Evolutionary conservation across 1,140 invertebrate genomes (phyloP), one percentile per base, ranked within the genome.

Genomic region (Drosophila teissieri): DNA sequence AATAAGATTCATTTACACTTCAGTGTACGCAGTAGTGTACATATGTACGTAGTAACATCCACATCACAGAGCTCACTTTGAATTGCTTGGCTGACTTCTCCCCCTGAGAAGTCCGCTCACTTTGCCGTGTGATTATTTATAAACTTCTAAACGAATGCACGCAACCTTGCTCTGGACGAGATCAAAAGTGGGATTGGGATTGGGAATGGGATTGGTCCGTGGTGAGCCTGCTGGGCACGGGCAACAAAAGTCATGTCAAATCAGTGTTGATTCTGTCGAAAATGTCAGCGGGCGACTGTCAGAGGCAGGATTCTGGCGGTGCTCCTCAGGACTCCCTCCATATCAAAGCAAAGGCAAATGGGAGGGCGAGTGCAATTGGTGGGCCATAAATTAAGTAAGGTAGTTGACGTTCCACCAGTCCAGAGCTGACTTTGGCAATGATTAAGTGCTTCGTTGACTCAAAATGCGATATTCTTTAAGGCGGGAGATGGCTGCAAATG

Each of bases 141-240:
- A 88, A 88, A 83, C 84, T 89, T 84, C 84, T 88, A 83, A 89
- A 79, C 82, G 84, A 88, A 80, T 88, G 84, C 80, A 80, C 83
- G 84, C 76, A n/a, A 89, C 84, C 83, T 80, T 74, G 46, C 77
- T 44, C 46, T 56, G 73, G 40, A 8, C 31, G 31, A 69, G 63
- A 69, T 69, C 63, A 69, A 69, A 80, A 67, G 68, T 78, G 64
- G 79, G 74, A 39, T 4, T 39, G 11, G 37, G 37, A 39, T 1
- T 37, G 11, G 36, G 36, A 80, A 73, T 83, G 80, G 58, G 72
- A 80, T 78, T 83, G 80, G 58, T 72, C 54, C 46, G 52, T 61
- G 76, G 58, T 60, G 57, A 34, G 22, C 61, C 54, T 53, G 74
- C 62, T 84, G 75, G 37, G 80, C 53, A 48, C 61, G 58, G 72